Base-by-base conservation (phyloP, 2,888 invertebrate genomes). In the Phengaris alcon region DNA sequence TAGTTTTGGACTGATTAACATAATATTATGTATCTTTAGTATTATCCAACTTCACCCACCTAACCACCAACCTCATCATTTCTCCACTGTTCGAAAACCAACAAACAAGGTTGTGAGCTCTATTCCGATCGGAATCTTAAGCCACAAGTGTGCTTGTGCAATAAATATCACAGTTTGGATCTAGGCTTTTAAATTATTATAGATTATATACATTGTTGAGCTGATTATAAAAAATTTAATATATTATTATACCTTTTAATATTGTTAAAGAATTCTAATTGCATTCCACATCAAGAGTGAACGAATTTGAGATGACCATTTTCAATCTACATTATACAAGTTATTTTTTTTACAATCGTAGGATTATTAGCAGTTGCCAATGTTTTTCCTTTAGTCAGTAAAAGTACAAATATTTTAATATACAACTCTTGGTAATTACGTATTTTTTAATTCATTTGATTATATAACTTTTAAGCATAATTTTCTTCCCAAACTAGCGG, bases 371-470 rank as follows among this genome's bases (percentile, higher is more conserved):
- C 92, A 90, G 92, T 91, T 92, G 93, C 93, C 93, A 93, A 93
- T 92, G 91, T 93, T 92, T 92, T 95, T 95, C 94, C 94, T 95
- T 95, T 96, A 96, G 96, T 96, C 96, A 96, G 96, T 96, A 95
- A 95, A 95, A 96, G 96, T 96, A 96, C 96, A 96, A 96, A 96
- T 95, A 95, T 95, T 95, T 95, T 92, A 94, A 94, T 94, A 94
- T 93, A 93, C 91, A 92, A 93, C 88, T 91, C 93, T 93, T 92
- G 93, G 93, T 93, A 93, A 93, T 93, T 93, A 93, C 92, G 90
- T 93, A 93, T 90, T 90, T 91, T 90, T 90, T 88, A 88, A 87
- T 88, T 91, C 88, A 87, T 90, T 91, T 90, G 89, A 89, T 91
- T 91, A 87, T 91, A 87, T 91, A 90, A 90, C 88, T 92, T 84